Evolutionary conservation across 2,797 vertebrate genomes (phyloP), one percentile per base, ranked within the genome.

Genomic region (Amblyopsis hoosieri): DNA sequence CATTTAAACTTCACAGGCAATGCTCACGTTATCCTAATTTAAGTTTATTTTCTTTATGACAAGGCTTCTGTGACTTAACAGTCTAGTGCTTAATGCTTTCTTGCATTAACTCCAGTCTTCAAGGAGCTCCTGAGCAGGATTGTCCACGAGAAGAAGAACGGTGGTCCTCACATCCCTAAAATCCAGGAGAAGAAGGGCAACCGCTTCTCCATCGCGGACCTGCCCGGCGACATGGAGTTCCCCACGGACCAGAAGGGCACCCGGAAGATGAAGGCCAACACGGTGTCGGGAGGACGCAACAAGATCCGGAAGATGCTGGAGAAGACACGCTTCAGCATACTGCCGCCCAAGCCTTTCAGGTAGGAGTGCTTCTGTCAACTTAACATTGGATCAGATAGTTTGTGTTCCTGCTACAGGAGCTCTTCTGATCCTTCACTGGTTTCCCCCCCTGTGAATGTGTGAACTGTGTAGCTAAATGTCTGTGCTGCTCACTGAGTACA

Each of bases 231-330:
- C 80, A 91, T 96, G 81, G 97, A 99, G 79, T 96, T 97, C 76
- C 87, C 95, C 55, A 93, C 93, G 0, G 96, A 97, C 78, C 94
- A 95, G 65, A 97, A 96, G 84, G 91, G 87, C 84, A 95, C 93
- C 86, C 95, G 95, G 81, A 99, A 98, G 74, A 82, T 97, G 84
- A 98, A 99, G 91, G 96, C 97, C 71, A 98, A 97, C 89, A 99
- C 97, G 0, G 95, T 99, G 47, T 97, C 96, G n/a, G 96, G 95
- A 42, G 96, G 97, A 42, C 93, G 96, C 71, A 98, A 97, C 84
- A 95, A 95, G 88, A 98, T 99, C 90, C 93, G 95, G 77, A 98
- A 98, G 60, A 98, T 99, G 90, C 87, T 99, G 87, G 96, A 99
- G 85, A 99, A 96, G 91, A 99, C 97, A 0, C 90, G 96, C 13